Conservation (phyloP, 1,140 invertebrate species). For the Temnothorax longispinosus region DNA sequence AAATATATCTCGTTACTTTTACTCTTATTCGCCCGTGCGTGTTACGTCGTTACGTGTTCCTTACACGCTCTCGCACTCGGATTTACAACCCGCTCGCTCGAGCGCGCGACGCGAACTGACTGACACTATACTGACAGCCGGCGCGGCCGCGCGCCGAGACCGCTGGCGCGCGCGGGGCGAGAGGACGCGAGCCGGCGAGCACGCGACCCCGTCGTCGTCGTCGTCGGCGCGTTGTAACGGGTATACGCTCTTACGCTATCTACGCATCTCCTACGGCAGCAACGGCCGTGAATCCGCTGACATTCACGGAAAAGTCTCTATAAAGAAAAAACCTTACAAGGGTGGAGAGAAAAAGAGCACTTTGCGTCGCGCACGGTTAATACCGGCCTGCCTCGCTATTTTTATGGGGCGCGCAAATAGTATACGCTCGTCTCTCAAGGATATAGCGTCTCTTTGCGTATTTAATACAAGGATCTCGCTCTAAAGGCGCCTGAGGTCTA, state of each 20-base stretch:
- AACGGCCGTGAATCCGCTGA: constrained; percentile 32
- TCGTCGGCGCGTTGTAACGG: constrained; percentile 59
- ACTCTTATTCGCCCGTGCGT: constrained; percentile 32
- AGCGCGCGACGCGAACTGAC: constrained; percentile 67
- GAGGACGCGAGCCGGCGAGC: neutral
- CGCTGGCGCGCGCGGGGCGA: constrained; percentile 6
- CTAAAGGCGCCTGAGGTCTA: neutral
- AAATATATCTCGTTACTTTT: constrained; percentile 48
- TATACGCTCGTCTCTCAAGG: neutral
- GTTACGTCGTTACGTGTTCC: constrained; percentile 30
- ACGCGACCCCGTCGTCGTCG: constrained; percentile 46
- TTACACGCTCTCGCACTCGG: neutral
- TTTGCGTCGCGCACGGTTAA: neutral
- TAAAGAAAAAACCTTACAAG: neutral
- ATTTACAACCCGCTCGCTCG: constrained; percentile 60
- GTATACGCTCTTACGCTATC: constrained; percentile 42
- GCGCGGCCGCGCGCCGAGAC: constrained; percentile 3
- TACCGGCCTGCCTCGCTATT: neutral
- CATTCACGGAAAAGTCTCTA: constrained; percentile 31
- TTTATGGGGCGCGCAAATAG: constrained; percentile 13
- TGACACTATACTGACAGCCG: constrained; percentile 44
- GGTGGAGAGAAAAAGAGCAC: neutral
- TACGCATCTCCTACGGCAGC: neutral
- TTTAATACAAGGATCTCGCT: constrained; percentile 14
- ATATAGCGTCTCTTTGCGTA: neutral